phyloP scores from a whole-genome alignment of 1,140 invertebrate species.

The Anastatus disparis region DNA sequence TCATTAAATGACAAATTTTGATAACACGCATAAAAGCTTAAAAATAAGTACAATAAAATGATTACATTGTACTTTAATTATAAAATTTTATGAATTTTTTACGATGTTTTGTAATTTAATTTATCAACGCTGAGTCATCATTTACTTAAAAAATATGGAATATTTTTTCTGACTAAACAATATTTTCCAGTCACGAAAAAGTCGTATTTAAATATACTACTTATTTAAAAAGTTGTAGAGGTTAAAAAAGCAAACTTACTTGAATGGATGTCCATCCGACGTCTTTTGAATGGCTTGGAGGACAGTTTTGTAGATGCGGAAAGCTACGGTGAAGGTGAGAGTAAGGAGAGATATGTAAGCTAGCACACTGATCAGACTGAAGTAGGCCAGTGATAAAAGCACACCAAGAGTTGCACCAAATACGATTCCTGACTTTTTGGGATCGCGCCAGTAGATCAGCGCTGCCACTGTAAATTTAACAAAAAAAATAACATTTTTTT shows the following conservation, averaged over 20 bases:
- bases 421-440: conserved; percentile 91
- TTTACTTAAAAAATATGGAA: too few relatives aligned
- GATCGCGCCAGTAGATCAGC: conserved; percentile 96
- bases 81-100: too few relatives aligned
- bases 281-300: conserved; percentile 97
- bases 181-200: too few relatives aligned
- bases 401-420: conserved; percentile 88
- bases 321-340: conserved; percentile 86
- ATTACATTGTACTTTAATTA: too few relatives aligned
- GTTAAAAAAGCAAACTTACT: conserved; percentile 76
- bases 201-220: too few relatives aligned
- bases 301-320: conserved; percentile 96
- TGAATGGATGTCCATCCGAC: conserved; percentile 96
- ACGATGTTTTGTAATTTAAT: too few relatives aligned
- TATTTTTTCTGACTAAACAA: too few relatives aligned
- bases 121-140: too few relatives aligned
- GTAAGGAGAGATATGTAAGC: conserved; percentile 89
- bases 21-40: too few relatives aligned
- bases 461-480: conserved; percentile 91
- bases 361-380: conserved; percentile 94
- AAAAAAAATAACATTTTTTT: conserved; percentile 51
- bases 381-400: conserved; percentile 91
- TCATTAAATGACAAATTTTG: too few relatives aligned
- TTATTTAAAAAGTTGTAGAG: too few relatives aligned
- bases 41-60: too few relatives aligned